phyloP scores from a whole-genome alignment of 2,888 invertebrate species.

The Heliconius aoede region DNA sequence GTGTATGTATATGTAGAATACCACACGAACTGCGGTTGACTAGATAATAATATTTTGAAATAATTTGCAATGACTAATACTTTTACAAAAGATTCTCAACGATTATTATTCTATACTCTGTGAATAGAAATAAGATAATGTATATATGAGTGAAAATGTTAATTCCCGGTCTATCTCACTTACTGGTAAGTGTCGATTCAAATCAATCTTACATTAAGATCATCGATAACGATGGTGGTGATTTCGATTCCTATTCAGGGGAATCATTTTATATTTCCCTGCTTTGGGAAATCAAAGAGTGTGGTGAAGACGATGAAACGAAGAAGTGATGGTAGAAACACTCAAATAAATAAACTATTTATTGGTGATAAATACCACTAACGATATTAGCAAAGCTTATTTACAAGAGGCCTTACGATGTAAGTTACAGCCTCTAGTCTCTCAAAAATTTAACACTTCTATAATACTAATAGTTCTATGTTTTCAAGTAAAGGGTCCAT shows the following conservation, averaged over 20 bases:
- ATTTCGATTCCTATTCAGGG: too few relatives aligned
- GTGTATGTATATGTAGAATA: slow-evolving; percentile 8
- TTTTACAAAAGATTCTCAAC: neutral
- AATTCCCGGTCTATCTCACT: too few relatives aligned
- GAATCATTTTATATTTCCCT: too few relatives aligned
- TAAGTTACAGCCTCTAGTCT: neutral
- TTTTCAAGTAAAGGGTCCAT: slow-evolving; percentile 31
- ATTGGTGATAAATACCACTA: neutral
- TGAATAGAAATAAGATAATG: too few relatives aligned
- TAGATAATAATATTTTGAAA: slow-evolving; percentile 38
- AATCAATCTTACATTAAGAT: too few relatives aligned
- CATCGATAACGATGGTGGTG: too few relatives aligned
- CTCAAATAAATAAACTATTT: neutral
- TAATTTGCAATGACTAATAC: slow-evolving; percentile 15
- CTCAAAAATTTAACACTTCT: neutral
- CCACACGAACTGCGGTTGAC: slow-evolving; percentile 20
- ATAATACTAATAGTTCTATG: neutral
- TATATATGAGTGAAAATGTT: too few relatives aligned
- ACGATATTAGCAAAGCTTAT: neutral
- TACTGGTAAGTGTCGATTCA: too few relatives aligned
- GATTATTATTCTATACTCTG: neutral
- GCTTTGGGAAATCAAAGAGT: too few relatives aligned
- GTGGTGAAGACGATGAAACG: too few relatives aligned
- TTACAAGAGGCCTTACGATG: neutral
- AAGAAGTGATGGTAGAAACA: too few relatives aligned